phyloP scores from a whole-genome alignment of 2,888 invertebrate genomes.

The Agrotis clavis region DNA sequence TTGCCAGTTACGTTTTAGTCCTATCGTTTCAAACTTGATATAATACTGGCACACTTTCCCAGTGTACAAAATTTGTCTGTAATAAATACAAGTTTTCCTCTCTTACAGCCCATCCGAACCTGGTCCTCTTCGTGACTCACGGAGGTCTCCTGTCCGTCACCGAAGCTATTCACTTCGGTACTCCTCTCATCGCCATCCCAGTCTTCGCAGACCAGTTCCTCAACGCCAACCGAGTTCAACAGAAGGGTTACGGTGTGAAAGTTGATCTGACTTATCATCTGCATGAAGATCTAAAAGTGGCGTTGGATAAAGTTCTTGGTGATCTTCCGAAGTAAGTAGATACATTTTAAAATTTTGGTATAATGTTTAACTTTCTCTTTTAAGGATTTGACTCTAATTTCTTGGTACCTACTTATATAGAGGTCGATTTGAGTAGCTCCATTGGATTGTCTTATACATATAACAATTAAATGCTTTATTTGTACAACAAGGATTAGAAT shows the following conservation, averaged over 20 bases:
- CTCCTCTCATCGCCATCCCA: constrained; percentile 77
- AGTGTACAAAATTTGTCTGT: neutral
- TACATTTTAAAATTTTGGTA: too few species aligned
- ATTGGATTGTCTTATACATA: too few species aligned
- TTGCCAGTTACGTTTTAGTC: too few species aligned
- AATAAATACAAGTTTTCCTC: neutral
- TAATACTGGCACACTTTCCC: neutral
- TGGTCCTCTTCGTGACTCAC: constrained; percentile 76
- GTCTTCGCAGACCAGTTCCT: constrained; percentile 76
- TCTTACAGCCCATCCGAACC: constrained; percentile 76
- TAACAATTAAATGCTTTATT: too few species aligned
- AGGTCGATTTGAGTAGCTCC: too few species aligned
- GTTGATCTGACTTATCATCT: constrained; percentile 68
- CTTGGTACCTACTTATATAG: too few species aligned
- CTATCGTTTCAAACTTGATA: too few species aligned
- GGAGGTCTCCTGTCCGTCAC: constrained; percentile 77
- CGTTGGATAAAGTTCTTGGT: constrained; percentile 67
- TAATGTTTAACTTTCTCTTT: too few species aligned
- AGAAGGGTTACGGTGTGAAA: constrained; percentile 72
- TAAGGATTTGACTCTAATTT: too few species aligned
- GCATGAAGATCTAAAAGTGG: constrained; percentile 64
- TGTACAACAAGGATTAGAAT: too few species aligned
- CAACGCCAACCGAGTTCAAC: constrained; percentile 71
- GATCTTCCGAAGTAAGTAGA: constrained; percentile 66
- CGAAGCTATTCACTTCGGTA: constrained; percentile 74